These are phyloP conservation scores for Meghimatium bilineatum DNA, from an alignment of 2,888 invertebrate species.

Conservation along the genomic window DNA sequence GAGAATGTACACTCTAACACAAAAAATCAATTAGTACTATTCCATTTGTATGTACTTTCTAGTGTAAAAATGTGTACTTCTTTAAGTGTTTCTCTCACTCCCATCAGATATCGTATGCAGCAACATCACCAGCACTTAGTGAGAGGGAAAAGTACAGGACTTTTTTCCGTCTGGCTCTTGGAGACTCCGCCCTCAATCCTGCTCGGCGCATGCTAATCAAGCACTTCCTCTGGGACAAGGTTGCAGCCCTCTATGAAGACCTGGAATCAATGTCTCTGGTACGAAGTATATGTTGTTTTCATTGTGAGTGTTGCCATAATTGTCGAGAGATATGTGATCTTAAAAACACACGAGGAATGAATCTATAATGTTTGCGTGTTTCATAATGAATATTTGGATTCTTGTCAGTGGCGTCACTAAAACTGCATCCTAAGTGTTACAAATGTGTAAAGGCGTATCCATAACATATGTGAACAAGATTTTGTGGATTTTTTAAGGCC, in stretches of 20 bases:
- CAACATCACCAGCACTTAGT: conserved; percentile 91
- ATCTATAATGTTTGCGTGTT: neutral
- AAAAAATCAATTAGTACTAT: neutral
- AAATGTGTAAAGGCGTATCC: no score
- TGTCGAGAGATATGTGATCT: neutral
- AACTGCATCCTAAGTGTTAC: no score
- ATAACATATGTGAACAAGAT: no score
- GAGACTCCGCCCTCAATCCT: conserved; percentile 92
- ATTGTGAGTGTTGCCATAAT: neutral
- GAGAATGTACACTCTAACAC: no score
- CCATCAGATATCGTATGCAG: conserved; percentile 89
- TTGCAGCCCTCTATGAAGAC: conserved; percentile 91
- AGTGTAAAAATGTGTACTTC: neutral
- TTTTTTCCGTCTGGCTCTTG: conserved; percentile 92
- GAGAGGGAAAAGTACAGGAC: conserved; percentile 92
- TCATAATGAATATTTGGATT: no score
- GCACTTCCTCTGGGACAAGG: conserved; percentile 89
- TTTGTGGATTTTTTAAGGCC: no score
- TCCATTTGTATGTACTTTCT: neutral
- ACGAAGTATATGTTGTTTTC: conserved; percentile 25
- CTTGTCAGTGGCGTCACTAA: no score
- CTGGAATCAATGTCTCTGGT: conserved; percentile 89
- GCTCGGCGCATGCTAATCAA: conserved; percentile 90
- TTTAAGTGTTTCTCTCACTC: neutral
- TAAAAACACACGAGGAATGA: neutral